These are phyloP conservation scores for Geotrupes spiniger DNA, from an alignment of 2,888 invertebrate genomes.

Conservation along the genomic window DNA sequence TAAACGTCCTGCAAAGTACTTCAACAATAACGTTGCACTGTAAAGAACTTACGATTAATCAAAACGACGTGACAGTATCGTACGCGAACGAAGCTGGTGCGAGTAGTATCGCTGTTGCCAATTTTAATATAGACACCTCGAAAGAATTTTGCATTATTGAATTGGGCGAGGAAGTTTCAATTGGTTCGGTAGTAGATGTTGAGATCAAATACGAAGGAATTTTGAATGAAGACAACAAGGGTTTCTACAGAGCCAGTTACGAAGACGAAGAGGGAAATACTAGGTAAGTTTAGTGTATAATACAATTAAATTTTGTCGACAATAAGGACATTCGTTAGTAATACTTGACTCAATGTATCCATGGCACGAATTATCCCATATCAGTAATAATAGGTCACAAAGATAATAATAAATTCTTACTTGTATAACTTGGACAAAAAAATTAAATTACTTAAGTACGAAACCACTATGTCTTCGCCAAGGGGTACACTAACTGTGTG, in stretches of 20 bases:
- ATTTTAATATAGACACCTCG: not conserved
- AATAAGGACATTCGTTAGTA: no score
- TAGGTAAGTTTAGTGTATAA: no score
- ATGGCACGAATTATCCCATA: no score
- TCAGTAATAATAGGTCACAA: no score
- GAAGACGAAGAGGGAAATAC: slow-evolving; percentile 11
- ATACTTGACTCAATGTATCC: no score
- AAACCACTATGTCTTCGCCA: no score
- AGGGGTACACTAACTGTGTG: no score
- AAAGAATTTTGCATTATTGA: slow-evolving; percentile 7
- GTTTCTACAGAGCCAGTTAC: slow-evolving; percentile 20
- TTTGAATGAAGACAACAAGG: slow-evolving; percentile 2
- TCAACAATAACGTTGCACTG: slow-evolving; percentile 22
- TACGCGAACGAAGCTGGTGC: not conserved
- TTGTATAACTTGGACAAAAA: no score
- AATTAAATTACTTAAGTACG: no score
- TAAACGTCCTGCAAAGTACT: slow-evolving; percentile 14
- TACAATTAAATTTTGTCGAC: no score
- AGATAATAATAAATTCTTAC: no score
- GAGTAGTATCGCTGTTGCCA: not conserved
- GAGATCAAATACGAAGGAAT: slow-evolving; percentile 9
- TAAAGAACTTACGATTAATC: slow-evolving; percentile 2
- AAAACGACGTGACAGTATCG: no score
- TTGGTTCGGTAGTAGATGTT: not conserved
- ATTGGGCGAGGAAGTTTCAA: slow-evolving; percentile 1